phyloP scores from a whole-genome alignment of 1,140 invertebrate genomes.

The Matsumurasca onukii region DNA sequence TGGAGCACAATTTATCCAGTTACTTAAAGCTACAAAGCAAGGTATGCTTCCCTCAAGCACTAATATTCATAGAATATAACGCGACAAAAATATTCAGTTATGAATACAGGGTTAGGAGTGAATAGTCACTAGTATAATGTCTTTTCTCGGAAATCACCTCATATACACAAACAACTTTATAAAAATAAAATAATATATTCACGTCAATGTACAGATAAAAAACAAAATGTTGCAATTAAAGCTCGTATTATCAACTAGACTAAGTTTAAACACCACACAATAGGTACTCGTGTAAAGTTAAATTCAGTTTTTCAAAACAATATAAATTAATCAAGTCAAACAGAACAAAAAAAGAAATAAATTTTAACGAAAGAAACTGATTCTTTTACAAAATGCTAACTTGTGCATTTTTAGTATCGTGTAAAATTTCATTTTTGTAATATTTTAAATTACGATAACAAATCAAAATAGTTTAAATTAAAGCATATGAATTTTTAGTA shows the following conservation, averaged over 20 bases:
- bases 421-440: no score
- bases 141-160: conserved; percentile 14
- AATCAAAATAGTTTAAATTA: no score
- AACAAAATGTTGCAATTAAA: not conserved
- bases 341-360: no score
- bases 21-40: not conserved
- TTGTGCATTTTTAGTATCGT: no score
- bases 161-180: not conserved
- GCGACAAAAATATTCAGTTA: conserved; percentile 5
- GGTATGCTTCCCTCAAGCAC: not conserved
- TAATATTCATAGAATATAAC: conserved; percentile 26
- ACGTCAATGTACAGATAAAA: not conserved
- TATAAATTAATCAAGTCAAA: no score
- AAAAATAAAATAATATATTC: not conserved
- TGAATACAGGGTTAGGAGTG: conserved; percentile 5
- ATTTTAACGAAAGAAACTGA: no score
- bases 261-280: not conserved
- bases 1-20: not conserved
- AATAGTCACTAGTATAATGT: conserved; percentile 19
- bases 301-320: not conserved
- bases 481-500: no score
- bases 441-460: no score
- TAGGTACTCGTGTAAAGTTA: not conserved
- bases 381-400: no score
- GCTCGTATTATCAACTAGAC: not conserved